Conservation (phyloP, 2,797 vertebrate species). For the Steatocranus sp. region DNA sequence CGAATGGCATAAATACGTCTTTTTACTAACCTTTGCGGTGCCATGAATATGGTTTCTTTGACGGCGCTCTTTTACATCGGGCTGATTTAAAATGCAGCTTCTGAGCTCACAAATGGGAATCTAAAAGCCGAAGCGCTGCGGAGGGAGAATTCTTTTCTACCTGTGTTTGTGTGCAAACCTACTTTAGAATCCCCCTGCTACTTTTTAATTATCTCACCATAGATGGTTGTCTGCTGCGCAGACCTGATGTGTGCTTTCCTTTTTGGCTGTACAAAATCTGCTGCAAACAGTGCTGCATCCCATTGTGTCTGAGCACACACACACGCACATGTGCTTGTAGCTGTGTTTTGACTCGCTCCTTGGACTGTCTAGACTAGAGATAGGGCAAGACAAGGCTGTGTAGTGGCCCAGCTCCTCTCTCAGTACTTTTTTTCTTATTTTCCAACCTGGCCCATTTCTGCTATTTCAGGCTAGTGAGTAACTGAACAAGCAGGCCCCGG, state of each 20-base stretch:
- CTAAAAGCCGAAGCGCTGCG: constrained; percentile 26
- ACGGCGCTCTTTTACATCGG: constrained; percentile 40
- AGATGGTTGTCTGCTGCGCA: constrained; percentile 44
- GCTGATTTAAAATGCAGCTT: constrained; percentile 53
- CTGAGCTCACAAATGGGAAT: constrained; percentile 46
- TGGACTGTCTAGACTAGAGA: constrained; percentile 40
- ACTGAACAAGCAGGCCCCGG: constrained; percentile 51
- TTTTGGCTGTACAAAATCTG: constrained; percentile 20
- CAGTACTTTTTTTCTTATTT: constrained; percentile 43
- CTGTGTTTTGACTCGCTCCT: constrained; percentile 36
- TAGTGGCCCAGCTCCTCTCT: constrained; percentile 29
- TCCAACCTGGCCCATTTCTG: constrained; percentile 50
- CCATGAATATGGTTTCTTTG: constrained; percentile 39
- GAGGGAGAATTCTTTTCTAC: constrained; percentile 35
- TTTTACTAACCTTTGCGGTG: constrained; percentile 48
- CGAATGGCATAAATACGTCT: constrained; percentile 39
- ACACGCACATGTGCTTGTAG: neutral
- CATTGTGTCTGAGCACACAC: constrained; percentile 8
- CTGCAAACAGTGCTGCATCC: constrained; percentile 20
- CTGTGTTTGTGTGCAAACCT: constrained; percentile 40
- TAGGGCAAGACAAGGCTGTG: constrained; percentile 26
- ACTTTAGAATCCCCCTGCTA: constrained; percentile 34
- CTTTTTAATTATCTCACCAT: constrained; percentile 66
- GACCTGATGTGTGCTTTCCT: constrained; percentile 31
- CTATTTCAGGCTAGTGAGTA: constrained; percentile 64